These are phyloP conservation scores for Pocillopora verrucosa DNA, from an alignment of 64 coral and sea anemone genomes.

Conservation along the genomic window DNA sequence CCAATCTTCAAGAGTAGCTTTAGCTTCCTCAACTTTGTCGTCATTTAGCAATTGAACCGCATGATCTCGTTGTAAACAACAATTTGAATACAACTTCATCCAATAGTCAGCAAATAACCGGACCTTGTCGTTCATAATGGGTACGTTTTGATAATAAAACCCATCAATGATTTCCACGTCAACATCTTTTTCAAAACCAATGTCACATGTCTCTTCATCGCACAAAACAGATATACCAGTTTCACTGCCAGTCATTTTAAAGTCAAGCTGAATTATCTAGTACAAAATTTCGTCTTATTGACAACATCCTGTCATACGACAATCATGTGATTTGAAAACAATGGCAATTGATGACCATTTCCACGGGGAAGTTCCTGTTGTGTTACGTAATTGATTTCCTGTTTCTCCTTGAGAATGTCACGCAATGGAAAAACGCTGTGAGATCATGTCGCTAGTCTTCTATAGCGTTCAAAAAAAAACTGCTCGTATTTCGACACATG, in stretches of 20 bases:
- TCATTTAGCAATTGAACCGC: slow-evolving; percentile 41
- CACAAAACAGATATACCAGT: slow-evolving; percentile 13
- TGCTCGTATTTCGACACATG: too few species aligned
- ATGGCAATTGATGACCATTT: neutral
- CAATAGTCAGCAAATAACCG: too few species aligned
- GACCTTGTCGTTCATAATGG: slow-evolving; percentile 40
- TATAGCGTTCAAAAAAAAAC: too few species aligned
- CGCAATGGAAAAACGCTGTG: too few species aligned
- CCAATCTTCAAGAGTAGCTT: too few species aligned
- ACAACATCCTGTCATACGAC: neutral
- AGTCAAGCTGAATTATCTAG: neutral
- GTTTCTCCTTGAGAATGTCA: too few species aligned
- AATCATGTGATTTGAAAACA: neutral
- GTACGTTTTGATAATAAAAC: neutral
- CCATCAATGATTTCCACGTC: slow-evolving; percentile 50
- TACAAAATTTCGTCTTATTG: neutral
- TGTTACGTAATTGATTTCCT: too few species aligned
- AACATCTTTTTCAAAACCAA: slow-evolving; percentile 35
- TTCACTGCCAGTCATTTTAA: slow-evolving; percentile 24
- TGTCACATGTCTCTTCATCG: slow-evolving; percentile 6
- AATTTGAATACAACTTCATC: too few species aligned
- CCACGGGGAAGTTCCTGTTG: neutral
- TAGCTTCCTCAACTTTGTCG: slow-evolving; percentile 6
- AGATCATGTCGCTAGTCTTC: too few species aligned
- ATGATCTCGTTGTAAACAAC: slow-evolving; percentile 61